phyloP scores from a whole-genome alignment of 2,888 invertebrate species.

The Callyntrura sp. region DNA sequence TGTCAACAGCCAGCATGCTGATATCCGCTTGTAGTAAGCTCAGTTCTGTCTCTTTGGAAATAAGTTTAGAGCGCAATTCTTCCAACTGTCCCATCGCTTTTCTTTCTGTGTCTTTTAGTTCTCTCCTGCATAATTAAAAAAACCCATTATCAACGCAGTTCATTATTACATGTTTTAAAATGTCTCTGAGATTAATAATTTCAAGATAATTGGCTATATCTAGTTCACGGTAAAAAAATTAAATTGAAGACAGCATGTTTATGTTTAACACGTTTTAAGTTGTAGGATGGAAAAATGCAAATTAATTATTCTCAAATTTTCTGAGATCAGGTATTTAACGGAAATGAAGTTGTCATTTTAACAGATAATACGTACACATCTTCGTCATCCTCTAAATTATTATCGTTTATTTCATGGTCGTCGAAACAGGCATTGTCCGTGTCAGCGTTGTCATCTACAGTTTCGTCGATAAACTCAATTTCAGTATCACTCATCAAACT shows the following conservation, averaged over 20 bases:
- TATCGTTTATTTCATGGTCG: conserved; percentile 59
- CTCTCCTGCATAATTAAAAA: too few species aligned
- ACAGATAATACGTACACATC: conserved; percentile 67
- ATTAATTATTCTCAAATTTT: too few species aligned
- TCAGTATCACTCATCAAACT: conserved; percentile 74
- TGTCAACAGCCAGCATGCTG: conserved; percentile 83
- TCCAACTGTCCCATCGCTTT: conserved; percentile 83
- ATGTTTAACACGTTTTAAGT: too few species aligned
- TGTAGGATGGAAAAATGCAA: too few species aligned
- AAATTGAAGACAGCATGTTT: too few species aligned
- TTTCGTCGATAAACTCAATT: conserved; percentile 78
- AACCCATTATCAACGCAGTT: too few species aligned
- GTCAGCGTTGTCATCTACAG: conserved; percentile 49
- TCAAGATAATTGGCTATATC: too few species aligned
- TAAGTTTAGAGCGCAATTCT: conserved; percentile 83
- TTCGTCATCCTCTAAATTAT: conserved; percentile 72
- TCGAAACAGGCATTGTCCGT: conserved; percentile 56
- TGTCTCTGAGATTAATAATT: too few species aligned
- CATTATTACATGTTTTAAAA: too few species aligned
- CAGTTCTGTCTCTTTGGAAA: conserved; percentile 83
- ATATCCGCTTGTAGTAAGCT: conserved; percentile 83
- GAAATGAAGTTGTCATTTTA: neutral
- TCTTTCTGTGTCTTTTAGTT: conserved; percentile 82
- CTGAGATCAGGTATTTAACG: too few species aligned
- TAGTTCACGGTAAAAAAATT: too few species aligned